A percentile compares a stretch with the other conserved stretches of the same genome.
Evolutionary conservation across 35 echinoderm and acorn worm genomes (phyloP).

Genomic region (Heliocidaris tuberculata): DNA sequence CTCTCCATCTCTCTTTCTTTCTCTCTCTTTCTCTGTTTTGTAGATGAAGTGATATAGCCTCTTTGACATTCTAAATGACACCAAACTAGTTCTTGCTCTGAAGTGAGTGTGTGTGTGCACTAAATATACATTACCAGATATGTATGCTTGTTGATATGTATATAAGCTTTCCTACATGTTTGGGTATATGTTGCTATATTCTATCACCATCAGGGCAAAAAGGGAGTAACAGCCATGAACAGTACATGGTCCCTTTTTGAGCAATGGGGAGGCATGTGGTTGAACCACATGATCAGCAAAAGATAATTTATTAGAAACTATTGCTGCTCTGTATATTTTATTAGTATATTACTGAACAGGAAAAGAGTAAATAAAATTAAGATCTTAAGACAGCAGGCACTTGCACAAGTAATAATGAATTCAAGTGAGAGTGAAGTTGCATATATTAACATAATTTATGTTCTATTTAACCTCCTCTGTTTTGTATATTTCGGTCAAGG

Average conservation of each 20-base stretch:
- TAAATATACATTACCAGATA: slow-evolving; percentile 10
- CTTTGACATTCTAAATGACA: background rate
- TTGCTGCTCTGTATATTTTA: background rate
- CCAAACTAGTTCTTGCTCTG: background rate
- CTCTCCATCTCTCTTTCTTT: background rate
- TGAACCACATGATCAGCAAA: background rate
- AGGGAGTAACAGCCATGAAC: background rate
- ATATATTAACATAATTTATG: too few relatives aligned
- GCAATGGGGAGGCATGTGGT: background rate
- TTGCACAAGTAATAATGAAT: background rate
- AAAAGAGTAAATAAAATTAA: background rate
- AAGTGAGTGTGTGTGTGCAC: slow-evolving; percentile 27
- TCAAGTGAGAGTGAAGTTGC: background rate
- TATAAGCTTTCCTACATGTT: slow-evolving; percentile 35
- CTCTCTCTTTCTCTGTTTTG: background rate
- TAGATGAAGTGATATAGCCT: background rate
- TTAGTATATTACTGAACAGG: background rate
- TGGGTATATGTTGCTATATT: background rate
- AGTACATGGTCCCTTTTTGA: background rate
- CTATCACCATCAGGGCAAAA: background rate
- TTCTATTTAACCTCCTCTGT: background rate
- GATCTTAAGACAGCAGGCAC: background rate
- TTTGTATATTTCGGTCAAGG: slow-evolving; percentile 4
- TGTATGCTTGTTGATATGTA: slow-evolving; percentile 26
- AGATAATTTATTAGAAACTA: background rate